Conservation (phyloP, 2,888 invertebrate genomes). For the Tubiluchus corallicola region DNA sequence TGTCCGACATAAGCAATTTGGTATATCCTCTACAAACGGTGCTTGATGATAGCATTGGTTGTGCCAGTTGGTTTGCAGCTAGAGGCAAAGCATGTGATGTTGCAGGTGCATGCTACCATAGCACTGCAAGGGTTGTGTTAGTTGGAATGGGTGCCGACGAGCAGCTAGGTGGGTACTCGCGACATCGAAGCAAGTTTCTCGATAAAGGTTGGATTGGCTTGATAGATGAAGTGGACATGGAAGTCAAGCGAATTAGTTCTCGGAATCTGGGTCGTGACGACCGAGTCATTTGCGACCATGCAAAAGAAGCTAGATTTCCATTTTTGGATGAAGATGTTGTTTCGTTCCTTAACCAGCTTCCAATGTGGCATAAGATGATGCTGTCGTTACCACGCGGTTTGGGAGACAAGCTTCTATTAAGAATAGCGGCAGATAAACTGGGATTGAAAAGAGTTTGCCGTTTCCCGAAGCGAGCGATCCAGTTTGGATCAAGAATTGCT, state of each 20-base stretch:
- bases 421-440: constrained; percentile 32
- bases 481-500: constrained; percentile 87
- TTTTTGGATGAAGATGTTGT: constrained; percentile 41
- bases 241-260: constrained; percentile 64
- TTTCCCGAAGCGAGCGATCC: constrained; percentile 78
- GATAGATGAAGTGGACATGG: constrained; percentile 44
- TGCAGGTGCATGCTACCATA: too few species aligned
- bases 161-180: constrained; percentile 77
- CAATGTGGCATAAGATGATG: constrained; percentile 32
- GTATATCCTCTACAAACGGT: constrained; percentile 69
- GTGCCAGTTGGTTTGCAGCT: constrained; percentile 80
- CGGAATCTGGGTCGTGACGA: constrained; percentile 90
- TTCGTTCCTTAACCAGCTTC: constrained; percentile 31
- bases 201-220: constrained; percentile 35
- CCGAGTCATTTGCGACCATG: constrained; percentile 72
- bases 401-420: constrained; percentile 79
- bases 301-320: constrained; percentile 48
- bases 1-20: too few species aligned
- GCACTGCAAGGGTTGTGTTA: constrained; percentile 39
- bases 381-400: constrained; percentile 39
- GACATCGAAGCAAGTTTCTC: constrained; percentile 51
- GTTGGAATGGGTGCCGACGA: constrained; percentile 95
- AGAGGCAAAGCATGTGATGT: constrained; percentile 39
- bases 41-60: constrained; percentile 86
- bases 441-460: constrained; percentile 31